These are phyloP conservation scores for Habrosyne pyritoides DNA, from an alignment of 2,888 invertebrate species.

Conservation along the genomic window DNA sequence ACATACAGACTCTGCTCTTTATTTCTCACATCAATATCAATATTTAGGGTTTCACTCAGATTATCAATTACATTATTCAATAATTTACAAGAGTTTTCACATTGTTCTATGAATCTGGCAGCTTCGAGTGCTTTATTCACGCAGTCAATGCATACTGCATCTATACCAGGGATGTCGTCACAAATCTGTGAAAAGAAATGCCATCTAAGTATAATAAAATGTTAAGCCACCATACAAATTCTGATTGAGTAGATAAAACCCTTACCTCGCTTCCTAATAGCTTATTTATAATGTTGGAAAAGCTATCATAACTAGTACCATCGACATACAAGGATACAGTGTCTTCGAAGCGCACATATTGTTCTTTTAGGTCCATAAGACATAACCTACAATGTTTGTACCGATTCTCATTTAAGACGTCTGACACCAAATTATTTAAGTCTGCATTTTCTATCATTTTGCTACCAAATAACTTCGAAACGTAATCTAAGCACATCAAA, in stretches of 20 bases:
- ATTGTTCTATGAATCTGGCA: slow-evolving; percentile 51
- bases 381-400: slow-evolving; percentile 77
- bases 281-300: slow-evolving; percentile 47
- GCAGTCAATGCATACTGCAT: slow-evolving; percentile 65
- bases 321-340: slow-evolving; percentile 44
- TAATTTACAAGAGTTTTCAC: slow-evolving; percentile 44
- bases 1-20: slow-evolving; percentile 53
- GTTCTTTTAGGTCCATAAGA: slow-evolving; percentile 43
- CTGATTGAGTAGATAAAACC: background rate
- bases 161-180: slow-evolving; percentile 60
- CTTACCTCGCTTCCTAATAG: slow-evolving; percentile 56
- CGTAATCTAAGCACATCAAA: slow-evolving; percentile 24
- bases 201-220: too few relatives aligned
- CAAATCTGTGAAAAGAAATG: slow-evolving; percentile 44
- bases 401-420: slow-evolving; percentile 58
- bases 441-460: slow-evolving; percentile 48
- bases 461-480: slow-evolving; percentile 19
- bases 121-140: slow-evolving; percentile 49
- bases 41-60: slow-evolving; percentile 43
- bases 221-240: too few relatives aligned
- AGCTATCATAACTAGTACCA: slow-evolving; percentile 31
- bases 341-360: slow-evolving; percentile 62
- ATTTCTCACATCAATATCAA: slow-evolving; percentile 35
- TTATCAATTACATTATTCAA: slow-evolving; percentile 56
- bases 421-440: slow-evolving; percentile 55